A percentile compares a stretch with the other conserved stretches of the same genome.
phyloP scores from a whole-genome alignment of 2,797 vertebrate species.

The Anisognathus igniventris region DNA sequence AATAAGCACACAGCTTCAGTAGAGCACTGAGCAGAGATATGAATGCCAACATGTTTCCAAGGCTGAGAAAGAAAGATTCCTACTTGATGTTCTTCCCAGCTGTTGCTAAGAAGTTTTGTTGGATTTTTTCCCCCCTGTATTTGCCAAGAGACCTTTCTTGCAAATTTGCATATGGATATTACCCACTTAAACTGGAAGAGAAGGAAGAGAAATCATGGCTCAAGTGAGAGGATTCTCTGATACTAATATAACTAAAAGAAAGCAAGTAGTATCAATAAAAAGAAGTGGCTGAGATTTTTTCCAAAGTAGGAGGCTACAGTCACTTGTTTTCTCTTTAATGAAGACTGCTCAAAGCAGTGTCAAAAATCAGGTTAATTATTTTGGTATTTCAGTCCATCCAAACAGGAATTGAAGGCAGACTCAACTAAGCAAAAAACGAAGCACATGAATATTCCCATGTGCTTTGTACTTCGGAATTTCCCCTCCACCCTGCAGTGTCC shows the following conservation, averaged over 20 bases:
- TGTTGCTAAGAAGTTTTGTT: constrained; percentile 41
- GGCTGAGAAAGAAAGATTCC: not conserved
- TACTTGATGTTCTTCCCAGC: constrained; percentile 43
- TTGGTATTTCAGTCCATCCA: not conserved
- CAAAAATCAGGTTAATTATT: not conserved
- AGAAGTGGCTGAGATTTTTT: not conserved
- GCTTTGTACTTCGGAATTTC: not conserved
- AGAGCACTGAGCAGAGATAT: not conserved
- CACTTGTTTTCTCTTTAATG: not conserved
- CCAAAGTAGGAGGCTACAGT: not conserved
- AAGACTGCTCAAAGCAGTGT: not conserved
- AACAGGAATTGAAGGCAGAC: not conserved
- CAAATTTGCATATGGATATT: constrained; percentile 5
- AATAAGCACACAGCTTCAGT: not conserved
- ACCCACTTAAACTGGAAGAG: not conserved
- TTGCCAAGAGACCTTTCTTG: constrained; percentile 10
- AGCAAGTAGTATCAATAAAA: not conserved
- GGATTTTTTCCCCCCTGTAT: not conserved
- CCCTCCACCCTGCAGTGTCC: fast-evolving
- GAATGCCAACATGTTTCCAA: not conserved
- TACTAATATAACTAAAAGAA: not conserved
- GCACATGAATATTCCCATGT: not conserved
- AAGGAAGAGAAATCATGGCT: not conserved
- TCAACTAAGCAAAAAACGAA: not conserved
- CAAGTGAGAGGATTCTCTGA: not conserved